Evolutionary conservation across 2,888 invertebrate species (phyloP), one percentile per base, ranked within the genome.

Genomic region (Dendrolimus pini): DNA sequence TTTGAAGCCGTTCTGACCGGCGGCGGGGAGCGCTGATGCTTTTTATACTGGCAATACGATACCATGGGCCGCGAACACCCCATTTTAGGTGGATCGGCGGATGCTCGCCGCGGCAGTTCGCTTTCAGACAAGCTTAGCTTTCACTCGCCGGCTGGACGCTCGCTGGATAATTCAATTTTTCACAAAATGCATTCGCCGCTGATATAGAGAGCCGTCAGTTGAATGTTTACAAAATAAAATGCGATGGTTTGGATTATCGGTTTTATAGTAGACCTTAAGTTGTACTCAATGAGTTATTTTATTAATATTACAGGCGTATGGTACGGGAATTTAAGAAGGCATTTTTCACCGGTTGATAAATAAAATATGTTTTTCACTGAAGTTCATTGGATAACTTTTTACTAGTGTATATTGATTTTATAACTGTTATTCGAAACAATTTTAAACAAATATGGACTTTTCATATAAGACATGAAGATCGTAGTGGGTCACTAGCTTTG

Each of bases 1-100:
- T 96, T 96, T 95, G 96, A 96, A 96, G 97, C 96, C 96, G 96
- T 96, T 97, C 97, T 97, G 97, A 95, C 94, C 94, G 94, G 93
- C 93, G 92, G 93, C 93, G 93, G 92, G 93, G 92, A 91, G 92
- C 89, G 83, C 84, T 84, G 89, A 89, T 92, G 92, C 92, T 93
- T 94, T 95, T 94, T 95, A 95, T 95, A 95, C 94, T 88, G 92
- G 95, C 93, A 94, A 95, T 93, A 93, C 93, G 94, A 95, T 94
- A 94, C 94, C 91, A 78, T 74, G 76, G 78, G 81, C 67, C 82
- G 71, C 83, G 85, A 87, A 82, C 89, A 85, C 87, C 90, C 90
- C 89, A 89, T 90, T 91, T 90, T 91, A 89, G 90, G 90, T 81
- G 90, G 89, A 89, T 89, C 82, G 81, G 77, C 47, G 47, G 47